phyloP scores from a whole-genome alignment of 2,113 vertebrate species.

The Tetraodon nigroviridis region DNA sequence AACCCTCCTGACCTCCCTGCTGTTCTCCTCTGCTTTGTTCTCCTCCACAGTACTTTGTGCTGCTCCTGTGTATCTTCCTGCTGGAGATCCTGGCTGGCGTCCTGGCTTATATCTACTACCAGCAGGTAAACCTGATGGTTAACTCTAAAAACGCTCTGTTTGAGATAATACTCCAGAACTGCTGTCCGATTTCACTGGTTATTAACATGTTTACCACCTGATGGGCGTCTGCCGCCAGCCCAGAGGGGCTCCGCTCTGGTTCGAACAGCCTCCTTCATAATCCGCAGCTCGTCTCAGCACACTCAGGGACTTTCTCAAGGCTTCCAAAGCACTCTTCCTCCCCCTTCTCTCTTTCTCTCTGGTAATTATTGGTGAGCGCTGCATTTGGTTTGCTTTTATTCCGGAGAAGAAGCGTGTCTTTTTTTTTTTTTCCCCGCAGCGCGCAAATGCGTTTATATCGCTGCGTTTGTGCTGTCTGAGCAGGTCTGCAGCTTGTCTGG shows the following conservation, averaged over 20 bases:
- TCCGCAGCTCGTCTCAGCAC: constrained; percentile 26
- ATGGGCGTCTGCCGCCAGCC: neutral
- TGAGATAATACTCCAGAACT: neutral
- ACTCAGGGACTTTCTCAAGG: neutral
- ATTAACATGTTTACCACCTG: neutral
- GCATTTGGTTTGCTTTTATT: neutral
- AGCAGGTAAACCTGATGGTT: constrained; percentile 79
- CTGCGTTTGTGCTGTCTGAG: no score
- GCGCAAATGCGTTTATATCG: neutral
- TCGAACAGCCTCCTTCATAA: constrained; percentile 46
- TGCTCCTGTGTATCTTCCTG: constrained; percentile 92
- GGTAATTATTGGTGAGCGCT: neutral
- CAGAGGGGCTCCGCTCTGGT: constrained; percentile 30
- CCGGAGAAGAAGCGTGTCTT: neutral
- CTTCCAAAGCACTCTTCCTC: neutral
- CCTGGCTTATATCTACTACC: constrained; percentile 95
- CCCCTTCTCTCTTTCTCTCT: neutral
- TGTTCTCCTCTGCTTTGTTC: constrained; percentile 3
- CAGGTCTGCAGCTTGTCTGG: neutral
- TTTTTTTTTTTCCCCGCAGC: no score
- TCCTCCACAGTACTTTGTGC: constrained; percentile 86
- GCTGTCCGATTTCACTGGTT: constrained; percentile 1
- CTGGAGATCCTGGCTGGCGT: constrained; percentile 91
- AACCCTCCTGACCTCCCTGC: constrained; percentile 2
- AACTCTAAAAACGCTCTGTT: neutral